Base-by-base conservation (phyloP, 2,113 vertebrate genomes). In the Sapajus apella region DNA sequence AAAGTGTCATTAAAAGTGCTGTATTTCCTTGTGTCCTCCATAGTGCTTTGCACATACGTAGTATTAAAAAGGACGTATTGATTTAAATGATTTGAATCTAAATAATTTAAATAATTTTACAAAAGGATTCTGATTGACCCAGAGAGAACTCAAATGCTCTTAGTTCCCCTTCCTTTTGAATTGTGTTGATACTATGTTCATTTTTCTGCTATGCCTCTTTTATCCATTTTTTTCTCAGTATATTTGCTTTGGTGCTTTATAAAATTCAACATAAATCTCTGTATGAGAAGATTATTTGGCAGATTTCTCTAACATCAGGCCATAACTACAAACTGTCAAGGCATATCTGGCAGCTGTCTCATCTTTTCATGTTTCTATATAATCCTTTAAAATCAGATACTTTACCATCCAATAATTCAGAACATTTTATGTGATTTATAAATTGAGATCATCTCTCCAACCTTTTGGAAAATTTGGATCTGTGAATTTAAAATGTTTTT, bases 321-420 rank as follows among this genome's bases (percentile, higher is more conserved):
- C 43, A 76, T 93, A 94, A 92, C 90, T 95, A 87, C 87, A 95
- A 93, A 93, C 79, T 96, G 83, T 96, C 75, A 97, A 75, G 76
- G 45, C 45, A 45, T 95, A 80, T 91, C 90, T 97, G 73, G 20
- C 75, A 94, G 75, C 47, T 96, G 75, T 96, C 87, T 96, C 76
- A 79, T 95, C 87, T 96, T 55, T 81, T 92, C 52, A 66, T 92
- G 52, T 89, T 77, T 96, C 45, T 91, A 79, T 87, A 92, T 86
- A 94, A 92, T 94, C n/a, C 87, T 97, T 91, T 97, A 95, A 96
- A 95, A 94, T 96, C 72, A 96, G 56, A 94, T 85, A 85, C n/a
- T 76, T 6, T 77, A 61, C 30, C 56, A 88, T 92, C 37, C 56
- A 88, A 40, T 87, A 93, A 95, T 90, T 85, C 76, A 90, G 76